Percentiles rank a stretch among this genome's conserved stretches.
These are phyloP conservation scores for Parus major DNA, from an alignment of 2,113 vertebrate species.

Conservation along the genomic window DNA sequence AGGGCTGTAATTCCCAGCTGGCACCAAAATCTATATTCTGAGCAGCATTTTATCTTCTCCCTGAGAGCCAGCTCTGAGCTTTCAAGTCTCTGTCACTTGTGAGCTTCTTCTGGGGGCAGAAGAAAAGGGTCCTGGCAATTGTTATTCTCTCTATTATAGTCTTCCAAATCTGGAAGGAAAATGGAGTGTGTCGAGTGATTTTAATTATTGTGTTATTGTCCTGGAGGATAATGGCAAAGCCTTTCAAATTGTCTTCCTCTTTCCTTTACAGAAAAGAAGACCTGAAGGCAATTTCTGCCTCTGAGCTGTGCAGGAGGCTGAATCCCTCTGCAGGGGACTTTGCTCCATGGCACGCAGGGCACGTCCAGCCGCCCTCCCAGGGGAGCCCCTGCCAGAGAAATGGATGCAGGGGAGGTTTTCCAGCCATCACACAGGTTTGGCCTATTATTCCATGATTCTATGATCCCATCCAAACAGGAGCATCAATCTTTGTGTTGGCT, in stretches of 20 bases:
- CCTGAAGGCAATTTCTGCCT: background rate
- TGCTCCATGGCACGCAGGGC: background rate
- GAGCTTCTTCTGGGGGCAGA: background rate
- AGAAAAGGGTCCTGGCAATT: constrained; percentile 15
- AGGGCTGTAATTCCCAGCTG: constrained; percentile 67
- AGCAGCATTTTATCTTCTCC: constrained; percentile 54
- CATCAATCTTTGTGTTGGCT: background rate
- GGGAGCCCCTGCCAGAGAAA: accelerated
- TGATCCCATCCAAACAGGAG: background rate
- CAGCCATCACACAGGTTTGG: background rate
- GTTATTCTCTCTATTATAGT: background rate
- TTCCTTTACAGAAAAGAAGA: background rate
- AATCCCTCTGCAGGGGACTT: background rate
- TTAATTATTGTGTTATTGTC: constrained; percentile 19
- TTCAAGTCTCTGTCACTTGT: constrained; percentile 38
- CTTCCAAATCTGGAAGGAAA: background rate
- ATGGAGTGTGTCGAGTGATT: background rate
- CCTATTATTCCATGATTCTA: background rate
- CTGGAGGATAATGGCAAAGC: constrained; percentile 5
- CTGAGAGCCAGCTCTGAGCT: background rate
- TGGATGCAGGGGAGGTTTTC: accelerated
- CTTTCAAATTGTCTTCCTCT: background rate
- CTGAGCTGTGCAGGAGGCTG: background rate
- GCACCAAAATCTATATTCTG: constrained; percentile 62
- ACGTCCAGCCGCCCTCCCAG: accelerated